Evolutionary conservation across 2,797 vertebrate genomes (phyloP), one percentile per base, ranked within the genome.

Genomic region (Rhinoraja longicauda): DNA sequence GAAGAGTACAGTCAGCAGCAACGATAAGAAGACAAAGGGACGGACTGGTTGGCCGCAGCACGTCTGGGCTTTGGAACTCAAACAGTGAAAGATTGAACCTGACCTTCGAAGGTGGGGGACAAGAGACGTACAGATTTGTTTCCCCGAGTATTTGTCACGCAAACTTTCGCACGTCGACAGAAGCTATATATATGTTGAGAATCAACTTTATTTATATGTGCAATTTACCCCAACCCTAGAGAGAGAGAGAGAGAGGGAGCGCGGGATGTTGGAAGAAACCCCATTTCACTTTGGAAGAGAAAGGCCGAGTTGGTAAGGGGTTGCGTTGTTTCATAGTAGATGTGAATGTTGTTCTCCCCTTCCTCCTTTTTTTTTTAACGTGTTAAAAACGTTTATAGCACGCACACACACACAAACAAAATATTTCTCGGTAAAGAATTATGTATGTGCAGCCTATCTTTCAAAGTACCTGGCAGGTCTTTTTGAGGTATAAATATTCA

Each of bases 21-120:
- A 96, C 94, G 98, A 99, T 95, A 99, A 99, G 97, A 99, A 99
- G 97, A 98, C 97, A 93, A 99, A 99, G 97, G 98, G 99, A 88
- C 97, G 98, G 95, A 99, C 98, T 94, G 99, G 99, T 95, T 99
- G 99, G 99, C 99, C 99, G 53, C 98, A 99, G 95, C 99, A 99
- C 93, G 99, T 99, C 95, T 99, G 98, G 99, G 99, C 99, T 94
- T 95, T 99, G 96, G 99, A 99, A 95, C 98, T 99, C 94, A 99
- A 99, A 97, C 98, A 92, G 70, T 92, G 90, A 92, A 75, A 92
- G 90, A 29, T 92, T 92, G 90, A 75, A 92, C 90, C 39, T 92
- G 90, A 92, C 72, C 90, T 92, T n/a, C 57, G 62, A 88, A 88
- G 84, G n/a, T 88, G 84, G 90, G 90, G 90, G 90, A 26, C 70